phyloP scores from a whole-genome alignment of 2,888 invertebrate species.

The Papilio elwesi region DNA sequence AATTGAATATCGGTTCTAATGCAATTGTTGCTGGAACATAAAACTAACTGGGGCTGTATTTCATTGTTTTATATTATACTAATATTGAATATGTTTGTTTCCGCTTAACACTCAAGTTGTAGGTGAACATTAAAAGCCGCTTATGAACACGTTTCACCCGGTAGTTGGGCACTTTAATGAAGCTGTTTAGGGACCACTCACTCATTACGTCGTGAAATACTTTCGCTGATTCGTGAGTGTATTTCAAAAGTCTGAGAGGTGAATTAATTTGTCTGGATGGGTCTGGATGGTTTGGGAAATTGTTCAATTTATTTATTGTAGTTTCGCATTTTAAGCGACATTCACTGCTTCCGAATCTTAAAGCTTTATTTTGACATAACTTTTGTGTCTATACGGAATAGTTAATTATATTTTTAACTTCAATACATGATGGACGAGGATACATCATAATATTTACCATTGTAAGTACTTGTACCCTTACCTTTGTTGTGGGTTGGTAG shows the following conservation, averaged over 20 bases:
- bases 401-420: too few relatives aligned
- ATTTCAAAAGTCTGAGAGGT: constrained; percentile 42
- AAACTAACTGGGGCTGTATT: too few relatives aligned
- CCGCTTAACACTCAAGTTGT: constrained; percentile 48
- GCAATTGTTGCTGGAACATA: too few relatives aligned
- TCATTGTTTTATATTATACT: neutral
- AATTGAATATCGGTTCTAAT: too few relatives aligned
- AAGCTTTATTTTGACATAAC: neutral
- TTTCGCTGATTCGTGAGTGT: constrained; percentile 38
- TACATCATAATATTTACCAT: too few relatives aligned
- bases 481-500: too few relatives aligned
- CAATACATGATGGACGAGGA: too few relatives aligned
- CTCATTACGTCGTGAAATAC: constrained; percentile 40
- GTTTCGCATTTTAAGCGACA: constrained; percentile 18
- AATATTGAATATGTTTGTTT: constrained; percentile 40
- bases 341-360: neutral
- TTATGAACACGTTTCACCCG: constrained; percentile 30
- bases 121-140: constrained; percentile 51
- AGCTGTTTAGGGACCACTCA: constrained; percentile 39
- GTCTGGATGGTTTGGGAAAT: constrained; percentile 28
- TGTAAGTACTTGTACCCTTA: too few relatives aligned
- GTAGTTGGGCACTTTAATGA: constrained; percentile 35
- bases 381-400: too few relatives aligned
- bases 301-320: constrained; percentile 31
- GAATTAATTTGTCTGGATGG: constrained; percentile 41